Base-by-base conservation (phyloP, 1,140 invertebrate species). In the Apis dorsata region DNA sequence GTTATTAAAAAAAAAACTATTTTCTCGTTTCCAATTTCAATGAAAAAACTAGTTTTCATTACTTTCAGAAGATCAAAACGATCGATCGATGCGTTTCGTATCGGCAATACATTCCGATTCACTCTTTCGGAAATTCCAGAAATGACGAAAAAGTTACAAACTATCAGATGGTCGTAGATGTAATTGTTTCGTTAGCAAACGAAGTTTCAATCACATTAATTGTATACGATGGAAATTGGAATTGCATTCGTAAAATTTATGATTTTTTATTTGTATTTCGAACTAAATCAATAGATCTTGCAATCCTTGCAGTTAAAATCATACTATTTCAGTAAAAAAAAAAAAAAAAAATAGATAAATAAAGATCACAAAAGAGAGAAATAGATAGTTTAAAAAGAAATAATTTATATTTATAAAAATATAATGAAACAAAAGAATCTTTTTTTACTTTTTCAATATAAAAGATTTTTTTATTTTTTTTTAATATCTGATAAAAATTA, bases 141-240 rank as follows among this genome's bases (percentile, higher is more conserved):
- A 79, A 70, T 28, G 68, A 79, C 71, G 57, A 71, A 79, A 79
- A 71, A 66, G 77, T 71, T 79, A 53, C 55, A 15, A 79, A 60
- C 77, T 62, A 71, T 71, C 66, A n/a, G 66, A 59, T 62, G 53
- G 66, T 71, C 34, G 57, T 51, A 79, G n/a, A 44, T 17, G 34
- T 66, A 21, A 70, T 53, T n/a, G 21, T 66, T 70, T 17, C 11
- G 34, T 44, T 13, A 3, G 77, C 51, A 79, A 60, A 71, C 57
- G 68, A 60, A 79, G n/a, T 71, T 70, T 53, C 77, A 71, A 71
- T 79, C 77, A 51, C 69, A 71, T 79, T 71, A 71, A 55, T 49
- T 21, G 66, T 17, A 2, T 15, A 17, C 10, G n/a, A 51, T 51
- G 28, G 34, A 44, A 44, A 44, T 44, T 68, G 51, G 34, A 78